These are phyloP conservation scores for Cantharis rustica DNA, from an alignment of 2,888 invertebrate species.

Conservation along the genomic window DNA sequence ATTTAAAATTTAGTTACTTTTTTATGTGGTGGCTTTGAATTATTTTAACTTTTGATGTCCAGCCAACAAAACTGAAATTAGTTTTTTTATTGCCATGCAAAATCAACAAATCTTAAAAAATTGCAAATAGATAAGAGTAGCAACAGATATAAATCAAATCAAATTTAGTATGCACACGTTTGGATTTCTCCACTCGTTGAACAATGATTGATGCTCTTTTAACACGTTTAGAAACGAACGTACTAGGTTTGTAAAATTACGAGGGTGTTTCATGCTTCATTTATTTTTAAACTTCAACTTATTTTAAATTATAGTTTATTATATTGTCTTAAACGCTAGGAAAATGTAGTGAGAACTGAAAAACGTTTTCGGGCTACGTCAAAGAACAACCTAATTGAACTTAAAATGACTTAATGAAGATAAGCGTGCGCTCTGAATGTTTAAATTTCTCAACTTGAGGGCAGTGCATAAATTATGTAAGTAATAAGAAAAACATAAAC, in stretches of 20 bases:
- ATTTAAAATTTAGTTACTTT: neutral
- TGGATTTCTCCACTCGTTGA: neutral
- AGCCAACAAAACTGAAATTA: neutral
- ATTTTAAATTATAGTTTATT: neutral
- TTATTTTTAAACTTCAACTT: neutral
- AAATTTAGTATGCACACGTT: slow-evolving; percentile 2
- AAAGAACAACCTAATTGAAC: neutral
- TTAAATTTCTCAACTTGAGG: neutral
- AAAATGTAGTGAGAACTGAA: neutral
- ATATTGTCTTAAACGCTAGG: neutral
- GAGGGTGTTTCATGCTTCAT: slow-evolving; percentile 3
- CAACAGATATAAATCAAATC: slow-evolving; percentile 3
- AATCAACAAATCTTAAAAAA: neutral
- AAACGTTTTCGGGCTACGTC: neutral
- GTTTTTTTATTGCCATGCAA: neutral
- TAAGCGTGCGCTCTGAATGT: neutral
- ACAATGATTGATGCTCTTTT: slow-evolving; percentile 5
- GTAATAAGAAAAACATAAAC: neutral
- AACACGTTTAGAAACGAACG: slow-evolving; percentile 4
- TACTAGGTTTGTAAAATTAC: slow-evolving; percentile 4
- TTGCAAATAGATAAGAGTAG: neutral
- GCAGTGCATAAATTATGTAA: neutral
- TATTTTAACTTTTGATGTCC: neutral
- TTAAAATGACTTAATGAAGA: neutral
- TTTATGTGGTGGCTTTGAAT: neutral